Percentiles rank a stretch among this genome's conserved stretches.
Evolutionary conservation across 2,797 vertebrate species (phyloP).

Genomic region (Chrysocyon brachyurus): DNA sequence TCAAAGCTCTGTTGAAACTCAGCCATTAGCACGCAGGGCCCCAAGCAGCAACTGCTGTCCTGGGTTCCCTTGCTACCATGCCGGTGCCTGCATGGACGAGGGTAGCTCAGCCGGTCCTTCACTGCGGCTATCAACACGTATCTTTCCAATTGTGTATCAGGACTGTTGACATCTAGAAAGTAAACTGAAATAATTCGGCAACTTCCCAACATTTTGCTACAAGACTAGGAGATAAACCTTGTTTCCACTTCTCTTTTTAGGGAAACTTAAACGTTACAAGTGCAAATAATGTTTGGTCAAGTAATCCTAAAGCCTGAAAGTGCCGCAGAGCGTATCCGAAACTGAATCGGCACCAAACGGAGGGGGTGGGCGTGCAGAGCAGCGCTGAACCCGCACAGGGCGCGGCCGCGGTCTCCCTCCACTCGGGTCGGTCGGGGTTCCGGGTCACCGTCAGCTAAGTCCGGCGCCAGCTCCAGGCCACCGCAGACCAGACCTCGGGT

Average conservation of each 20-base stretch:
- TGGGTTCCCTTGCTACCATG: rapidly evolving
- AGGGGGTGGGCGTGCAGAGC: neutral
- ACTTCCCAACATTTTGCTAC: neutral
- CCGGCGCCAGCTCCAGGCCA: neutral
- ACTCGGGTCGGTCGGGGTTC: rapidly evolving
- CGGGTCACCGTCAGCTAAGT: neutral
- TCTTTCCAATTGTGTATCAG: neutral
- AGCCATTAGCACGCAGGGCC: neutral
- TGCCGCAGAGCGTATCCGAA: neutral
- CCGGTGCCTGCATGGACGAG: rapidly evolving
- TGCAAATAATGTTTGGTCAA: neutral
- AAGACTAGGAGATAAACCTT: neutral
- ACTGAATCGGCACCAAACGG: rapidly evolving
- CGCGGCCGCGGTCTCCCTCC: neutral
- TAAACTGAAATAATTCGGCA: neutral
- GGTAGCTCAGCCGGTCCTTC: too few species aligned
- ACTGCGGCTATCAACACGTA: neutral
- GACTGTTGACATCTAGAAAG: neutral
- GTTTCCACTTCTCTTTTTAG: neutral
- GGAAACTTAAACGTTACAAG: neutral
- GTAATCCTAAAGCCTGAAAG: neutral
- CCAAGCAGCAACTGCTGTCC: neutral
- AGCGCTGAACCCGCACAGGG: rapidly evolving
- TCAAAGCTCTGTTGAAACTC: neutral
- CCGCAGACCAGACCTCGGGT: neutral